Conservation (phyloP, 35 echinoderm and acorn worm species). For the Nesometra sesokonis region DNA sequence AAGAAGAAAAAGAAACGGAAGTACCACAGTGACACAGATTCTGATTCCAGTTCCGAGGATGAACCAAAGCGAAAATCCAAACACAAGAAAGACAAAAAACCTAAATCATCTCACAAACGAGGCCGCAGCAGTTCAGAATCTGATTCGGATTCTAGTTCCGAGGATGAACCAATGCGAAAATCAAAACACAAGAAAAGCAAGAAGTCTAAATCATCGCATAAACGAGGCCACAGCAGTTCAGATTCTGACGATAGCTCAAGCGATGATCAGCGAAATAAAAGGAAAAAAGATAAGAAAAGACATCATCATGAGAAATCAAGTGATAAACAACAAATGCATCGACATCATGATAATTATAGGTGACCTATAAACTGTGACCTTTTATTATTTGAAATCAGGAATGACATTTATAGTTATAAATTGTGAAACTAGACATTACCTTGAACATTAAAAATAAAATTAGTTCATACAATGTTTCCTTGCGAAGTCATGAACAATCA, state of each 20-base stretch:
- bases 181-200: neutral
- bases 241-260: neutral
- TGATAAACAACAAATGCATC: neutral
- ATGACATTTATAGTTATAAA: too few species aligned
- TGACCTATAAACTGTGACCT: neutral
- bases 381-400: too few species aligned
- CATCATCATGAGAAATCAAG: too few species aligned
- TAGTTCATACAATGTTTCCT: too few species aligned
- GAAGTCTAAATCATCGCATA: neutral
- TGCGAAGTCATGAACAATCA: too few species aligned
- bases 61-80: neutral
- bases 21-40: neutral
- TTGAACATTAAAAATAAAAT: too few species aligned
- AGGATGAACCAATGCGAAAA: neutral
- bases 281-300: neutral
- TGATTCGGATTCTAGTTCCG: neutral
- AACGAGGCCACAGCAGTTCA: neutral
- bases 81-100: neutral
- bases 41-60: neutral
- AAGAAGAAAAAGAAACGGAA: neutral
- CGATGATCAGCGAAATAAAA: neutral
- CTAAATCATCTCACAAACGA: neutral
- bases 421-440: too few species aligned
- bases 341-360: neutral
- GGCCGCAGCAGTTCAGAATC: neutral